Evolutionary conservation across 1,140 invertebrate species (phyloP).

Genomic region (Anoplophora glabripennis): DNA sequence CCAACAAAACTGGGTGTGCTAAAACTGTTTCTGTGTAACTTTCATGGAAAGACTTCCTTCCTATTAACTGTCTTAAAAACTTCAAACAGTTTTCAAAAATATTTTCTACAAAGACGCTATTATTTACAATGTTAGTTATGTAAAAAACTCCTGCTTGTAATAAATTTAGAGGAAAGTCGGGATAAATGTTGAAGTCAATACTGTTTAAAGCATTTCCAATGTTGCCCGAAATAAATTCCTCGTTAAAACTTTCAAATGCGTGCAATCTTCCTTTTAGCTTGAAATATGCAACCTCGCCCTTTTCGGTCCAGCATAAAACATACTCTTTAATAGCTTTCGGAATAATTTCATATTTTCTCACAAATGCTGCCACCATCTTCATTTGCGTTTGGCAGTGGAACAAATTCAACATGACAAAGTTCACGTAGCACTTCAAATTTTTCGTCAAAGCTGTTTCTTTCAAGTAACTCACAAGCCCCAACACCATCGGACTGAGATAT

Average conservation of each 20-base stretch:
- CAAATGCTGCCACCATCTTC: conserved; percentile 3
- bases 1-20: conserved; percentile 44
- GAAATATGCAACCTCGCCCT: conserved; percentile 2
- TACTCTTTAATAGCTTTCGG: conserved; percentile 20
- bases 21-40: conserved; percentile 21
- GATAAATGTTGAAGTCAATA: conserved; percentile 15
- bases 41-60: conserved; percentile 10
- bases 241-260: conserved; percentile 20
- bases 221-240: conserved; percentile 22
- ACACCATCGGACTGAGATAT: conserved; percentile 31
- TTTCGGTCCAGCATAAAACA: conserved; percentile 17
- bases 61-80: conserved; percentile 9
- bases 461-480: conserved; percentile 31
- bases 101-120: not conserved
- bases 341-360: conserved; percentile 15
- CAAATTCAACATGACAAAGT: conserved; percentile 37
- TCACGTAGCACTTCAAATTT: conserved; percentile 31
- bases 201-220: conserved; percentile 7
- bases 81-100: conserved; percentile 6
- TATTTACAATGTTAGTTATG: conserved; percentile 24
- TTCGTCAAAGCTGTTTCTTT: conserved; percentile 21
- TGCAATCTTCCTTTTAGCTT: conserved; percentile 30
- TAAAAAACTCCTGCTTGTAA: conserved; percentile 34
- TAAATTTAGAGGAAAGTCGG: conserved; percentile 30
- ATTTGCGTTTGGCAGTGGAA: conserved; percentile 37